Conservation (phyloP, 2,113 vertebrate genomes). For the Dromaius novaehollandiae region DNA sequence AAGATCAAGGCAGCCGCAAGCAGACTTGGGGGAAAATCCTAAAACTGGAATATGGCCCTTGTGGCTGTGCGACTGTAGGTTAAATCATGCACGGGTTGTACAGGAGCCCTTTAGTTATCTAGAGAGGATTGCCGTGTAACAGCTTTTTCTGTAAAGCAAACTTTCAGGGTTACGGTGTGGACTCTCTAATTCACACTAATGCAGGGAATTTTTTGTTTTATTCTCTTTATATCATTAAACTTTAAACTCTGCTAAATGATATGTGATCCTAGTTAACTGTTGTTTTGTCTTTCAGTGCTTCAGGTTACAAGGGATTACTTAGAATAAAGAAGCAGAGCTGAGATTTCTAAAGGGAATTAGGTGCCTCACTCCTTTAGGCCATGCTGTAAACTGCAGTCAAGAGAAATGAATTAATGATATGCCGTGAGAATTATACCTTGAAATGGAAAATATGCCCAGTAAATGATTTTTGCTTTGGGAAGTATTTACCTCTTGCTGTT, state of each 20-base stretch:
- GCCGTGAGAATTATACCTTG: not conserved
- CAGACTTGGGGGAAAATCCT: not conserved
- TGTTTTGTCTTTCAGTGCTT: constrained; percentile 15
- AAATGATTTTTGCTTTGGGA: constrained; percentile 37
- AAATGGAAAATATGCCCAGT: constrained; percentile 1
- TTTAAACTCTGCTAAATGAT: not conserved
- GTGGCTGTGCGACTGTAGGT: fast-evolving
- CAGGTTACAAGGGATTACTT: not conserved
- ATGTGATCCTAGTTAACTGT: not conserved
- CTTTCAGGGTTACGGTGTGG: fast-evolving
- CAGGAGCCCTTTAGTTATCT: not conserved
- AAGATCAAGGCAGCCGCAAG: not conserved
- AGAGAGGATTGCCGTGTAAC: no score
- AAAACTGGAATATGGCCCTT: not conserved
- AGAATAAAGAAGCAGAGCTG: not conserved
- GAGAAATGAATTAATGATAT: constrained; percentile 32
- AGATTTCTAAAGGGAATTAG: constrained; percentile 12
- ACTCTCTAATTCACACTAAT: not conserved
- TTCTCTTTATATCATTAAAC: not conserved
- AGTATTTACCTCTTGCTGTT: constrained; percentile 57
- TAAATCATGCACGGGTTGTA: not conserved
- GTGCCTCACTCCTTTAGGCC: not conserved
- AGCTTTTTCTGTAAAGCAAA: not conserved
- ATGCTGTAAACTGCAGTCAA: not conserved
- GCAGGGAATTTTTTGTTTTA: not conserved